These are phyloP conservation scores for Myathropa florea DNA, from an alignment of 2,888 invertebrate species.

Conservation along the genomic window DNA sequence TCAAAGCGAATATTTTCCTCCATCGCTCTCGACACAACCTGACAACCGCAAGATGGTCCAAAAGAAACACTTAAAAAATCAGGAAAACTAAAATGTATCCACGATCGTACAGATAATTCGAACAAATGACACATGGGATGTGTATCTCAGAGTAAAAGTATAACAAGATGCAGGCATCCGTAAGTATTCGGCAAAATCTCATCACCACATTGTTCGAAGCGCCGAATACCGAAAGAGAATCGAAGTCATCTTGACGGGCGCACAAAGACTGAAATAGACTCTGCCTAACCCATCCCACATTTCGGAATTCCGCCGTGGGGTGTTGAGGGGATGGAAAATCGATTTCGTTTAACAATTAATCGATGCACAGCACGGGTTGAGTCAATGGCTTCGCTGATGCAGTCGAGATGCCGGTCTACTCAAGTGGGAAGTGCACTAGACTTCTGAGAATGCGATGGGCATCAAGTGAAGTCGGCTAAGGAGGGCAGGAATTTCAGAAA, in stretches of 20 bases:
- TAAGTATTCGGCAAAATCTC: constrained; percentile 33
- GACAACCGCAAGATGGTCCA: constrained; percentile 12
- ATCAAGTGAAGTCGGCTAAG: not conserved
- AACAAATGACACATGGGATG: constrained; percentile 44
- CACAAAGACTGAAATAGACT: constrained; percentile 47
- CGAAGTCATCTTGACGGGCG: not conserved
- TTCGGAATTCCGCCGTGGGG: not conserved
- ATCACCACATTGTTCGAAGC: constrained; percentile 12
- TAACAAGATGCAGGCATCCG: constrained; percentile 38
- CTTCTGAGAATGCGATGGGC: constrained; percentile 23
- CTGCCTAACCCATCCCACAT: not conserved
- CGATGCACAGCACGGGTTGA: constrained; percentile 21
- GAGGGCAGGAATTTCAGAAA: not conserved
- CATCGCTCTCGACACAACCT: too few relatives aligned
- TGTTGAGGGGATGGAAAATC: not conserved
- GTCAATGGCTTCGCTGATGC: constrained; percentile 24
- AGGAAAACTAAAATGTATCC: not conserved
- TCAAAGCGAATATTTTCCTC: not conserved
- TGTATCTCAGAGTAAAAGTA: not conserved
- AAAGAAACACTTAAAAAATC: not conserved
- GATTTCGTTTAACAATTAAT: constrained; percentile 60
- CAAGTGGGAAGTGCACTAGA: constrained; percentile 15
- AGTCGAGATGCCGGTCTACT: constrained; percentile 5
- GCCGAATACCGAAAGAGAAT: constrained; percentile 17
- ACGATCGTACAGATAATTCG: not conserved